Evolutionary conservation across 1,140 invertebrate genomes (phyloP), one percentile per base, ranked within the genome.

Genomic region (Lysiphlebus fabarum): DNA sequence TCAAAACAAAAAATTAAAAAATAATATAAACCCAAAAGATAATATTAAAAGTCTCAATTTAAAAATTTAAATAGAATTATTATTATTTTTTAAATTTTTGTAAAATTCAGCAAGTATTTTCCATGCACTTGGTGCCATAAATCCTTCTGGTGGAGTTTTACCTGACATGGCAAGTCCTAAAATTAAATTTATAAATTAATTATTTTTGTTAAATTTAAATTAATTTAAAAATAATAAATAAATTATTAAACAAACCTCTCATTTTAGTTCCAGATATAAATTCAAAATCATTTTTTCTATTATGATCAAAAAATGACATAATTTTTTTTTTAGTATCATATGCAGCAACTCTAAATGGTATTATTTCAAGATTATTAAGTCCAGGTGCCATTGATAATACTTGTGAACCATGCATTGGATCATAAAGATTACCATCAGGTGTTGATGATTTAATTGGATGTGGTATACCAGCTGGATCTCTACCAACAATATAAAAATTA

Each of bases 221-320:
- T 26, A 26, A 26, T 26, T 26, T 26, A 1, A 26, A 26, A 26
- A 26, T 2, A 26, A 26, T 26, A 26, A 17, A 26, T 26, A 26
- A 26, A 26, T 26, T 2, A 1, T 1, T 26, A 26, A 26, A 26
- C 17, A 26, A 26, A 86, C 88, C 86, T 76, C 98, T 82, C 96
- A 99, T 99, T 77, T 90, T 91, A 1, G 97, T 99, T 17, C 97
- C 97, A 0, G 96, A 99, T 65, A 99, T 99, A 70, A 99, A 99
- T 49, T 94, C 88, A 78, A 97, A 99, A 69, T 99, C 95, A 26
- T 93, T 87, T 68, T 91, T 90, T 34, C 91, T 81, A 14, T 85
- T 82, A 0, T 90, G 87, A 75, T 99, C 94, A 76, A 94, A 98
- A 77, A 96, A 98, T 17, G 87, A 88, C 98, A 99, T 99, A 65